phyloP scores from a whole-genome alignment of 64 coral and sea anemone species.

The Montipora sp. region DNA sequence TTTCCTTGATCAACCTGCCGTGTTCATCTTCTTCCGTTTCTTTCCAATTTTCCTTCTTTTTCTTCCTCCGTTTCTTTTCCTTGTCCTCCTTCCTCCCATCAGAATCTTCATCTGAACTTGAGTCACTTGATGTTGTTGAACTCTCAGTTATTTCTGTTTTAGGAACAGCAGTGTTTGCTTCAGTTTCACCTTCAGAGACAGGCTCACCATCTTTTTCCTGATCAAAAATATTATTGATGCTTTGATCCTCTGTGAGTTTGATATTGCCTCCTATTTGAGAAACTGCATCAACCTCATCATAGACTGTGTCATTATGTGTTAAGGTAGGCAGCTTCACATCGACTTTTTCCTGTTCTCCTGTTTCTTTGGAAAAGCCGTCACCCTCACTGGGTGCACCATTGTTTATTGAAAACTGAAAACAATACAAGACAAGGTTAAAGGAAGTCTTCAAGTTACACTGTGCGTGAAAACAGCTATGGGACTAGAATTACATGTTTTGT shows the following conservation, averaged over 20 bases:
- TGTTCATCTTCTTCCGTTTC: not conserved
- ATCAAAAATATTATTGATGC: not conserved
- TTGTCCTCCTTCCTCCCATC: not conserved
- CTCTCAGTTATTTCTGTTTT: not conserved
- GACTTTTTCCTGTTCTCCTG: not conserved
- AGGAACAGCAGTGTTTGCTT: conserved; percentile 10
- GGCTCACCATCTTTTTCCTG: not conserved
- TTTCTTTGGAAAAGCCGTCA: not conserved
- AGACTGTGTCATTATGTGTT: not conserved
- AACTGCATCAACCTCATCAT: not conserved
- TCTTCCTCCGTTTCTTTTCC: conserved; percentile 16
- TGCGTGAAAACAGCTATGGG: no score
- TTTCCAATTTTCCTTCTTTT: not conserved
- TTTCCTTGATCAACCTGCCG: not conserved
- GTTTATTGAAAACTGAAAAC: not conserved
- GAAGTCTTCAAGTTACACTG: no score
- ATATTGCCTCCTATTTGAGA: not conserved
- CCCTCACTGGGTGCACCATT: not conserved
- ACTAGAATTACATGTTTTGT: no score
- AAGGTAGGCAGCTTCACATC: not conserved
- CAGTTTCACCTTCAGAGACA: not conserved
- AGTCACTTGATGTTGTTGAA: not conserved
- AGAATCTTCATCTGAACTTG: conserved; percentile 1
- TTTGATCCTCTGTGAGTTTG: not conserved
- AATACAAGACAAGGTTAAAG: not conserved